Conservation (phyloP, 2,797 vertebrate species). For the Bufotes viridis region DNA sequence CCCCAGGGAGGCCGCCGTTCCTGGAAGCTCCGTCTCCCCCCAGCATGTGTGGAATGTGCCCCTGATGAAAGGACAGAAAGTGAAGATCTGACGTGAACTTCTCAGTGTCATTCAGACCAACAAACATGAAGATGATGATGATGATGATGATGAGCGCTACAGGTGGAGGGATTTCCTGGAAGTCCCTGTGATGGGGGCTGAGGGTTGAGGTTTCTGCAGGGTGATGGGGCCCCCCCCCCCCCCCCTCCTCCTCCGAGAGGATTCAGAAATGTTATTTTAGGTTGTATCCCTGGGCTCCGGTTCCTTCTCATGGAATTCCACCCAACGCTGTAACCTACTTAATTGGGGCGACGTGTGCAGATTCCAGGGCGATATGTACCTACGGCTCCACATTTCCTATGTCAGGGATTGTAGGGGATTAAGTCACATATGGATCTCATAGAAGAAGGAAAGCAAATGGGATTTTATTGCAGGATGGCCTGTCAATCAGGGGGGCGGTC, state of each 20-base stretch:
- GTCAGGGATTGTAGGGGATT: conserved; percentile 36
- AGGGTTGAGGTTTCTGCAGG: neutral
- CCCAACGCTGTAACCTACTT: conserved; percentile 1
- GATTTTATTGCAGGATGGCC: neutral
- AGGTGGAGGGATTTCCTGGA: conserved; percentile 52
- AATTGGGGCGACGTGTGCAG: neutral
- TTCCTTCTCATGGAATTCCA: neutral
- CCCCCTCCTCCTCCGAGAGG: neutral
- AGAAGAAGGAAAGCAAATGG: conserved; percentile 30
- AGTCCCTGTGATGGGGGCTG: conserved; percentile 14
- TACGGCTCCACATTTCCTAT: conserved; percentile 15
- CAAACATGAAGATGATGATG: neutral
- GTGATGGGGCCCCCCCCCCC: conserved; percentile 6
- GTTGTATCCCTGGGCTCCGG: neutral
- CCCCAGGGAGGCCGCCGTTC: conserved; percentile 30
- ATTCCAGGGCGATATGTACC: neutral
- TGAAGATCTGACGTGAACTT: conserved; percentile 18
- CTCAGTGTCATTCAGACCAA: conserved; percentile 35
- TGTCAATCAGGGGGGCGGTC: conserved; percentile 30
- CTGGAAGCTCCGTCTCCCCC: conserved; percentile 36
- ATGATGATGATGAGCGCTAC: neutral
- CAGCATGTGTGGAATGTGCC: conserved; percentile 36
- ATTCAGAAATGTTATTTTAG: neutral
- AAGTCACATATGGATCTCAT: conserved; percentile 44
- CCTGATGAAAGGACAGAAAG: conserved; percentile 33